These are phyloP conservation scores for Cardiocondyla obscurior DNA, from an alignment of 1,140 invertebrate genomes.

Conservation along the genomic window DNA sequence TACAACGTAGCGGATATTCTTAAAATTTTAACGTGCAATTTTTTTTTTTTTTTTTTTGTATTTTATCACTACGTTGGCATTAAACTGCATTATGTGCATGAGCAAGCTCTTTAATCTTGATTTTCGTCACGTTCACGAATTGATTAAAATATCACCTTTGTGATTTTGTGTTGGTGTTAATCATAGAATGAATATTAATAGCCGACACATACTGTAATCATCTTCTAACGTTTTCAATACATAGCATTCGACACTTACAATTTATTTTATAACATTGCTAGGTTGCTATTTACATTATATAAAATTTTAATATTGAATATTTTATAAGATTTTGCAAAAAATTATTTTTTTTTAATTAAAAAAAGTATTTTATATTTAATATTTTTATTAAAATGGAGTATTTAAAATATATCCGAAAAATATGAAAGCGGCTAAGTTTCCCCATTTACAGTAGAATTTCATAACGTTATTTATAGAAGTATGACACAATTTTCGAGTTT, in stretches of 20 bases:
- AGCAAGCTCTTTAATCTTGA: constrained; percentile 33
- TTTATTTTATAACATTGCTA: no score
- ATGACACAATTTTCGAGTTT: not conserved
- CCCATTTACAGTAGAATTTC: not conserved
- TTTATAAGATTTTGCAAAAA: not conserved
- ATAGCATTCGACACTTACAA: not conserved
- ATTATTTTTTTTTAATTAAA: not conserved
- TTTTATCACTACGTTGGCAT: not conserved
- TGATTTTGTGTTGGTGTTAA: constrained; percentile 5
- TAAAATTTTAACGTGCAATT: constrained; percentile 39
- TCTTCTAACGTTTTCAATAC: not conserved
- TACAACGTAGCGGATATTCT: not conserved
- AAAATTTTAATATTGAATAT: not conserved
- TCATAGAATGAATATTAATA: not conserved
- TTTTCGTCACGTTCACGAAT: constrained; percentile 26
- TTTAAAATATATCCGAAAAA: not conserved
- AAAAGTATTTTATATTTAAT: not conserved
- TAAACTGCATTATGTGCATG: constrained; percentile 16
- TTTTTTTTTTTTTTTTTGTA: constrained; percentile 12
- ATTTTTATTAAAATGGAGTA: not conserved
- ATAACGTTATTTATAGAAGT: not conserved
- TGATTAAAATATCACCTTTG: not conserved
- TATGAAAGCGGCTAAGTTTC: not conserved
- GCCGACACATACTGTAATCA: not conserved
- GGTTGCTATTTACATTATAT: not conserved